Conservation (phyloP, 2,113 vertebrate genomes). For the Corythornis vintsioides region DNA sequence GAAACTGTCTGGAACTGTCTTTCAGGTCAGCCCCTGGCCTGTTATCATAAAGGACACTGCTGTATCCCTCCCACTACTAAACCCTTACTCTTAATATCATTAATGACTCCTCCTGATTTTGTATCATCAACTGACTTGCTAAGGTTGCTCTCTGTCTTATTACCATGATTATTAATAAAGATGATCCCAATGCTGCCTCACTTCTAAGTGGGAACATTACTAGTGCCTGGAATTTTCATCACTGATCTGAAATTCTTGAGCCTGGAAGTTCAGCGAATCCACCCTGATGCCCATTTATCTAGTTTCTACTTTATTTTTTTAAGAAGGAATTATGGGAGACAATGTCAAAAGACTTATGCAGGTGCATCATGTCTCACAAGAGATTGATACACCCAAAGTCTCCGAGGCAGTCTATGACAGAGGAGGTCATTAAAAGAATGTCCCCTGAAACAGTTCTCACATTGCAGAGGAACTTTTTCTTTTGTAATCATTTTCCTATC, state of each 20-base stretch:
- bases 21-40: background rate
- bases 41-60: background rate
- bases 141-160: background rate
- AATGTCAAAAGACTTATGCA: background rate
- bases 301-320: background rate
- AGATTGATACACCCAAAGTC: constrained; percentile 39
- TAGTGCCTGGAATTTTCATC: background rate
- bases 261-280: background rate
- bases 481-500: constrained; percentile 50
- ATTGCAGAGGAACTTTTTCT: constrained; percentile 25
- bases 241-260: background rate
- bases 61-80: background rate
- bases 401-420: constrained; percentile 35
- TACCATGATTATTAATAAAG: background rate
- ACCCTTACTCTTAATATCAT: background rate
- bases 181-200: background rate
- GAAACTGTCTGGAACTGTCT: background rate
- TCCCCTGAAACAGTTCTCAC: constrained; percentile 5
- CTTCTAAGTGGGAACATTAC: background rate
- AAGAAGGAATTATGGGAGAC: background rate
- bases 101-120: background rate
- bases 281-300: background rate
- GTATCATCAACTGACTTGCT: background rate
- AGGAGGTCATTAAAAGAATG: constrained; percentile 23
- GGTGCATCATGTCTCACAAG: background rate